Evolutionary conservation across 2,888 invertebrate genomes (phyloP).

Genomic region (Conistra vaccinii): DNA sequence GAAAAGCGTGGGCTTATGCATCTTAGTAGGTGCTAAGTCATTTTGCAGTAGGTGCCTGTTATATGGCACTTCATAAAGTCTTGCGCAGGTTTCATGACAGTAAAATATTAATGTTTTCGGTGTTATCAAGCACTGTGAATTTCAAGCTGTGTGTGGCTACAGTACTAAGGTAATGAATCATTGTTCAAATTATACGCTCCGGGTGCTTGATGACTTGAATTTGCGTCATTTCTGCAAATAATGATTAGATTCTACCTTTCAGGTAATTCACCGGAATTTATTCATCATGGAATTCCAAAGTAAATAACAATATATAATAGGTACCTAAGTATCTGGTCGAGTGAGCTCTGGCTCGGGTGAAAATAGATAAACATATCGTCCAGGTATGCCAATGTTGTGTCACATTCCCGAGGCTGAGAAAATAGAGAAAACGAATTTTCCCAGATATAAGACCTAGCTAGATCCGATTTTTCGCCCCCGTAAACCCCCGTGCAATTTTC

Average conservation of each 20-base stretch:
- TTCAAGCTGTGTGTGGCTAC: slow-evolving; percentile 9
- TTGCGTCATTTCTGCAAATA: slow-evolving; percentile 57
- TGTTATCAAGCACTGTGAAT: slow-evolving; percentile 14
- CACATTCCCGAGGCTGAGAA: too few relatives aligned
- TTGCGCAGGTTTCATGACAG: slow-evolving; percentile 12
- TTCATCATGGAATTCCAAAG: slow-evolving; percentile 18
- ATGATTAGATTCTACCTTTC: slow-evolving; percentile 52
- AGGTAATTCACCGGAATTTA: slow-evolving; percentile 36
- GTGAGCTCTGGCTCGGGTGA: too few relatives aligned
- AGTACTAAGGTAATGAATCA: slow-evolving; percentile 50
- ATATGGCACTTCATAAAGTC: slow-evolving; percentile 26
- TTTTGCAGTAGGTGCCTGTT: slow-evolving; percentile 4
- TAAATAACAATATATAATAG: too few relatives aligned
- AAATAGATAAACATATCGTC: too few relatives aligned
- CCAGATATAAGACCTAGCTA: too few relatives aligned
- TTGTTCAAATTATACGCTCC: slow-evolving; percentile 61
- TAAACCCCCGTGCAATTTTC: background rate
- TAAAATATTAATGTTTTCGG: slow-evolving; percentile 22
- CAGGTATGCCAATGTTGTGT: too few relatives aligned
- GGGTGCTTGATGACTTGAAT: slow-evolving; percentile 51
- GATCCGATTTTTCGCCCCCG: too few relatives aligned
- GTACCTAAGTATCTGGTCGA: too few relatives aligned
- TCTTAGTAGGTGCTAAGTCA: slow-evolving; percentile 3
- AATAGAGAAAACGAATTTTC: too few relatives aligned
- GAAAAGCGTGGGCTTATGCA: slow-evolving; percentile 1